A percentile compares a stretch with the other conserved stretches of the same genome.
phyloP scores from a whole-genome alignment of 1,140 invertebrate genomes.

The Bombus superbus region DNA sequence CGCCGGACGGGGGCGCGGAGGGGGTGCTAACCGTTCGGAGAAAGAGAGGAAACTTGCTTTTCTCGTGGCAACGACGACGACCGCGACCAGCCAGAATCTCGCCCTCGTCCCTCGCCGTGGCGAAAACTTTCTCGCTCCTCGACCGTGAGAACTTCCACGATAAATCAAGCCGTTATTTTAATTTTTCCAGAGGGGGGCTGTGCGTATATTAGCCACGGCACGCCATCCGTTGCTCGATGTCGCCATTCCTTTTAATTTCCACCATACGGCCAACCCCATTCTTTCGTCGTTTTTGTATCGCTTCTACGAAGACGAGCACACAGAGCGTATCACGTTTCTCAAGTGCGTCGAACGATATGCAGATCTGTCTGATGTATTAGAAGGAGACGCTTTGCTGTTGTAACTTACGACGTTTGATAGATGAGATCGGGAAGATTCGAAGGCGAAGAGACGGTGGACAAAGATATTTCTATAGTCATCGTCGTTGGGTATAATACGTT shows the following conservation, averaged over 20 bases:
- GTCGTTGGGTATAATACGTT: not conserved
- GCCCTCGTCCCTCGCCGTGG: not conserved
- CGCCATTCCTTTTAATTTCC: constrained; percentile 21
- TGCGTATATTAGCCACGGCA: constrained; percentile 9
- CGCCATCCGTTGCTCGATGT: not conserved
- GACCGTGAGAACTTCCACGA: constrained; percentile 70
- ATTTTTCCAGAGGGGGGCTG: constrained; percentile 55
- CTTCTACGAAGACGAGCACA: not conserved
- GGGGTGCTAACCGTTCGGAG: constrained; percentile 41
- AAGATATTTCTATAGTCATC: not conserved
- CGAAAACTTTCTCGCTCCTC: constrained; percentile 69
- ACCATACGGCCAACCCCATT: not conserved
- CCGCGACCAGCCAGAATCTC: constrained; percentile 21
- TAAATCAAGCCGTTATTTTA: constrained; percentile 76
- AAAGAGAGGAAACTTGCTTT: constrained; percentile 57
- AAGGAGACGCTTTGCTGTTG: not conserved
- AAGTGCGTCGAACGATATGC: not conserved
- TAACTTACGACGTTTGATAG: not conserved
- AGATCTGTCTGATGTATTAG: not conserved
- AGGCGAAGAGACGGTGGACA: not conserved
- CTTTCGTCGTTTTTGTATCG: not conserved
- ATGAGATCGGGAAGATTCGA: not conserved
- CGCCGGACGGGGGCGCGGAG: constrained; percentile 36
- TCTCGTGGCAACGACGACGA: constrained; percentile 36
- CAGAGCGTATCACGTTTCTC: not conserved